phyloP scores from a whole-genome alignment of 1,140 invertebrate species.

The Apis florea region DNA sequence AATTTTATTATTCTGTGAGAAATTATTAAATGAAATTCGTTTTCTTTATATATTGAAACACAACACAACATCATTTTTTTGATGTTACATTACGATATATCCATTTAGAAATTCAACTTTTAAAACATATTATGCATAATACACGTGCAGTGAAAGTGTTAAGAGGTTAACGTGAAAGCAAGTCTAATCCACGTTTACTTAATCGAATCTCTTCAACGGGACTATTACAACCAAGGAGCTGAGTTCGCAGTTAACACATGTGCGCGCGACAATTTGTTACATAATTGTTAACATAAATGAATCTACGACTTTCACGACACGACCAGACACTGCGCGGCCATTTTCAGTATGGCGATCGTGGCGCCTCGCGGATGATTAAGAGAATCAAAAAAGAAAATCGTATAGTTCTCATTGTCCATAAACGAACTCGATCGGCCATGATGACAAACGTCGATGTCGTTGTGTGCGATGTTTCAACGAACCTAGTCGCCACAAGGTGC shows the following conservation, averaged over 20 bases:
- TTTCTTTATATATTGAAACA: no score
- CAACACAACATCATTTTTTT: no score
- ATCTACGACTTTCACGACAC: slow-evolving; percentile 37
- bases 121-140: no score
- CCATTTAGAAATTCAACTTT: no score
- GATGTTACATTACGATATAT: no score
- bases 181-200: not conserved
- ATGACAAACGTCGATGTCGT: not conserved
- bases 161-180: no score
- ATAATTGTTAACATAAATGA: not conserved
- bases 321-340: not conserved
- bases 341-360: not conserved
- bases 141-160: no score
- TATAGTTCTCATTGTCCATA: not conserved
- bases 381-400: slow-evolving; percentile 19
- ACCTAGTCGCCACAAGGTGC: slow-evolving; percentile 37
- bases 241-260: not conserved
- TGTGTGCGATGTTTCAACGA: slow-evolving; percentile 7
- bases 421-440: not conserved
- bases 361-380: slow-evolving; percentile 21
- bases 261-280: slow-evolving; percentile 28
- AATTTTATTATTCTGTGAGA: no score
- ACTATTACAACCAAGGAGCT: not conserved
- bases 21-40: no score
- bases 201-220: not conserved